Percentiles rank a stretch among this genome's conserved stretches.
phyloP scores from a whole-genome alignment of 2,113 vertebrate species.

The Pholis gunnellus region DNA sequence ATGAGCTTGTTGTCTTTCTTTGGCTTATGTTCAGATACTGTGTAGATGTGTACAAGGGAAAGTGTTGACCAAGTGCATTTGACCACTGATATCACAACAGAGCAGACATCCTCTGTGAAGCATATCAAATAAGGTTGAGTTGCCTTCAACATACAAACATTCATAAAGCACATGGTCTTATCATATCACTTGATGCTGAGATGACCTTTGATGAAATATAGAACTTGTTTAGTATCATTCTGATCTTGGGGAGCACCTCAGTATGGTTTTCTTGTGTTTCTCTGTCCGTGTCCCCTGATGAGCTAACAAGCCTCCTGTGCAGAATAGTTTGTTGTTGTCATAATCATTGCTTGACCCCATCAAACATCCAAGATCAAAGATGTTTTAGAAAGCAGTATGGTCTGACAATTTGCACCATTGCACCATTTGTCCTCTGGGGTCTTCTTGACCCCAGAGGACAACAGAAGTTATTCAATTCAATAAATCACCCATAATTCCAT shows the following conservation, averaged over 20 bases:
- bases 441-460: no score
- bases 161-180: background rate
- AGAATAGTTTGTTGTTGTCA: no score
- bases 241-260: background rate
- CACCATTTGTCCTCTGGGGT: no score
- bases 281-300: background rate
- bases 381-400: no score
- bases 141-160: background rate
- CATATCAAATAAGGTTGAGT: slow-evolving; percentile 24
- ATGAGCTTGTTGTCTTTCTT: slow-evolving; percentile 21
- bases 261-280: background rate
- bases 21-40: background rate
- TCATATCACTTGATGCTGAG: background rate
- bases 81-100: slow-evolving; percentile 19
- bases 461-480: no score
- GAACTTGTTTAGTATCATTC: background rate
- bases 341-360: no score
- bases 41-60: background rate
- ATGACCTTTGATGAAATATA: background rate
- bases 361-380: no score
- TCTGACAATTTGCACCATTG: no score
- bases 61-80: background rate
- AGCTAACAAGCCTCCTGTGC: no score
- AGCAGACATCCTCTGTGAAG: slow-evolving; percentile 5
- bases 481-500: no score